Evolutionary conservation across 1,140 invertebrate species (phyloP).

Genomic region (Coenobita brevimanus): DNA sequence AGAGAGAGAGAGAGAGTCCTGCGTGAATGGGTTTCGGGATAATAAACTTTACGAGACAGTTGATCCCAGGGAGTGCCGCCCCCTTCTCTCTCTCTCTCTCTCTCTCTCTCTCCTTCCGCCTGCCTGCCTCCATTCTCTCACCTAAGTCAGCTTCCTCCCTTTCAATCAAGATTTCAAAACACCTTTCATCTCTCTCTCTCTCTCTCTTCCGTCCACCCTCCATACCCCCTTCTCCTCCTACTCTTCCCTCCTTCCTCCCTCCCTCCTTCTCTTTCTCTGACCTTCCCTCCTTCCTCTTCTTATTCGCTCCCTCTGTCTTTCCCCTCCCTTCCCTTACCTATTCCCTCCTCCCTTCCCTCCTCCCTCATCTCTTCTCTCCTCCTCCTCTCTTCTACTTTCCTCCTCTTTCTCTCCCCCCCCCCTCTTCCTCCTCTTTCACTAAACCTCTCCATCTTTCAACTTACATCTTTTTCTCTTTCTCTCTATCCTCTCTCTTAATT

Average conservation of each 20-base stretch:
- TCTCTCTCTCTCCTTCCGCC: too few relatives aligned
- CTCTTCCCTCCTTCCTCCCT: neutral
- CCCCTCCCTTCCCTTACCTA: neutral
- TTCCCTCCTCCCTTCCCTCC: neutral
- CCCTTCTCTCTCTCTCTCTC: too few relatives aligned
- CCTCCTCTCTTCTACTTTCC: neutral
- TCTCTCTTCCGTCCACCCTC: neutral
- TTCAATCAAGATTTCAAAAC: too few relatives aligned
- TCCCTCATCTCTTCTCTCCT: neutral
- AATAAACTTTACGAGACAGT: too few relatives aligned
- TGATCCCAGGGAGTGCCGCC: too few relatives aligned
- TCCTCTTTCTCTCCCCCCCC: neutral
- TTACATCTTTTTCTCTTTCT: constrained; percentile 12
- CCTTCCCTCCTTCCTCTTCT: neutral
- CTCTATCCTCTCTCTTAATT: too few relatives aligned
- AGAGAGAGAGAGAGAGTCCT: too few relatives aligned
- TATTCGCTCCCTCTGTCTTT: neutral
- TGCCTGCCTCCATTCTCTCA: too few relatives aligned
- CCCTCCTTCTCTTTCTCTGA: neutral
- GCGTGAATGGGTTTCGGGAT: too few relatives aligned
- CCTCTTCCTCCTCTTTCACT: neutral
- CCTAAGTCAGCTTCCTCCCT: too few relatives aligned
- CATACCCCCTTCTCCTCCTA: neutral
- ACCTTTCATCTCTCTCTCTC: neutral
- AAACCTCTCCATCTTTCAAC: neutral